Evolutionary conservation across 2,888 invertebrate genomes (phyloP).

Genomic region (Liodrosophila aerea): DNA sequence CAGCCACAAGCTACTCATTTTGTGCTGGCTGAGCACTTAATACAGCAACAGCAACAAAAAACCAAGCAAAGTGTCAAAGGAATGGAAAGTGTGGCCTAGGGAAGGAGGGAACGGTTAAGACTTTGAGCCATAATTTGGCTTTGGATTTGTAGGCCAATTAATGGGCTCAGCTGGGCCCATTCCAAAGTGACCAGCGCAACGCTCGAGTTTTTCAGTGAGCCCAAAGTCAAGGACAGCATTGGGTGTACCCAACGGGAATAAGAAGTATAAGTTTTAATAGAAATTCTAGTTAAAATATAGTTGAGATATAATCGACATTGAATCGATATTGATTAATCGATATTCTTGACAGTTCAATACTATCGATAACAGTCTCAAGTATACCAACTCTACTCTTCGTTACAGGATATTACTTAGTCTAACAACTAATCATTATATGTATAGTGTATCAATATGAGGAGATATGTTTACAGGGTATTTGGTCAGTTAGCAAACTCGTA

Average conservation of each 20-base stretch:
- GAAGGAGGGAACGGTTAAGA: constrained; percentile 27
- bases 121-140: constrained; percentile 55
- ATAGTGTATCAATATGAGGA: too few relatives aligned
- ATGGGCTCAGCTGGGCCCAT: constrained; percentile 43
- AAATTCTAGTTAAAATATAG: too few relatives aligned
- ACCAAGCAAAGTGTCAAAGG: constrained; percentile 19
- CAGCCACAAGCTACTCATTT: constrained; percentile 27
- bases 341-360: too few relatives aligned
- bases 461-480: constrained; percentile 1
- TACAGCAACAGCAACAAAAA: constrained; percentile 34
- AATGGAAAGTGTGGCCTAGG: background rate
- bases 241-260: too few relatives aligned
- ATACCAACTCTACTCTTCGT: too few relatives aligned
- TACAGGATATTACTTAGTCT: too few relatives aligned
- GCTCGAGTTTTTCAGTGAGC: constrained; percentile 1
- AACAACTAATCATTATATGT: too few relatives aligned
- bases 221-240: background rate
- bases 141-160: constrained; percentile 58
- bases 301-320: too few relatives aligned
- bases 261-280: too few relatives aligned
- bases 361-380: too few relatives aligned
- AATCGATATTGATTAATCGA: too few relatives aligned
- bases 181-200: constrained; percentile 40
- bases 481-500: background rate
- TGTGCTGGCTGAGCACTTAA: constrained; percentile 57